Base-by-base conservation (phyloP, 2,113 vertebrate species). In the Gnathonemus longibarbis region DNA sequence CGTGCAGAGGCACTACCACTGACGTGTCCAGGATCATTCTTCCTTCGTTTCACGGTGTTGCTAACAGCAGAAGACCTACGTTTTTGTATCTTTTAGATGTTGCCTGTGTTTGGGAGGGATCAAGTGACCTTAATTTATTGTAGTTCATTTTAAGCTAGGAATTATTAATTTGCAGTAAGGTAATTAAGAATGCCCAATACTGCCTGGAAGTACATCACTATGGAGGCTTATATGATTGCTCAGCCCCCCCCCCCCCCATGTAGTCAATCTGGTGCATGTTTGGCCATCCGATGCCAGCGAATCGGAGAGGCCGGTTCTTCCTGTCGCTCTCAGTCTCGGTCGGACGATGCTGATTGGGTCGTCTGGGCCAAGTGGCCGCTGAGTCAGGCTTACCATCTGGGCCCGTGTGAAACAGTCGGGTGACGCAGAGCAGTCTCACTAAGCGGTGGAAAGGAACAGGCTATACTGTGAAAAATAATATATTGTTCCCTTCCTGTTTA, bases 391-490 rank as follows among this genome's bases (percentile, higher is more conserved):
- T 50, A 27, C 48, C 70, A 83, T 74, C 70, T 89, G 70, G 88
- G n/a, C 50, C 49, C 56, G 49, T 83, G 70, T 35, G 88, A 89
- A 80, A 46, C 15, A 35, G 48, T 52, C 66, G 49, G 15, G 80
- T 89, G 80, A 80, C 77, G 19, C 88, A 46, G 74, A 84, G 35
- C 48, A 83, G 49, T 84, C 77, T 53, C 11, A 90, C 88, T 91
- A 93, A 92, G 92, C 92, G 91, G 92, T 93, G 93, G 93, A 92
- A 91, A 91, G 93, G 93, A 90, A 89, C 91, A 93, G 94, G 92
- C 94, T 92, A 94, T 95, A 95, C 95, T 96, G 95, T 96, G 95
- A 95, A 94, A 93, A 92, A 91, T 93, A 92, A 92, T 94, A 94
- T 94, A 93, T 94, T 94, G 92, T 93, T 95, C 94, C 93, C 93